Evolutionary conservation across 2,888 invertebrate genomes (phyloP).

Genomic region (Temnothorax ravouxi): DNA sequence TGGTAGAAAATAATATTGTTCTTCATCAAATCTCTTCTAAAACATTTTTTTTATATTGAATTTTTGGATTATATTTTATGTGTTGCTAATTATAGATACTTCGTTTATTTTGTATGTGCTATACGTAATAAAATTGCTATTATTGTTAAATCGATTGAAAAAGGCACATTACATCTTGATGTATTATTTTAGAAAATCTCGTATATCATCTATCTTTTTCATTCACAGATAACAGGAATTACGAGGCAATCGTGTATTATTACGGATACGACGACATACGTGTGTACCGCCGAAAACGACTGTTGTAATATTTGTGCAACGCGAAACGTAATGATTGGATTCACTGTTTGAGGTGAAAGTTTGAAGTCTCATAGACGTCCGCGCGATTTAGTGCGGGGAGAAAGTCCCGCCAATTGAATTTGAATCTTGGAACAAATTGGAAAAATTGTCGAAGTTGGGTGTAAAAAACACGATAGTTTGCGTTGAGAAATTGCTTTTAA

Average conservation of each 20-base stretch:
- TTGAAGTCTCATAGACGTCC: slow-evolving; percentile 2
- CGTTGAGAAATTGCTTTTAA: neutral
- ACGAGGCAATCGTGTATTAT: neutral
- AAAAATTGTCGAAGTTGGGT: neutral
- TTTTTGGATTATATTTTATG: neutral
- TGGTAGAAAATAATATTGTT: neutral
- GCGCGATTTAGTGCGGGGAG: neutral
- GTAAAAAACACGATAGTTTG: neutral
- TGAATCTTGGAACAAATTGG: slow-evolving; percentile 21
- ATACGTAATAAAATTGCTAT: neutral
- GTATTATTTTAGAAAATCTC: neutral
- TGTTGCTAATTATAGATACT: neutral
- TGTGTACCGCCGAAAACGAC: neutral
- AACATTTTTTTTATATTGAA: neutral
- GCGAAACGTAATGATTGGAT: slow-evolving; percentile 27
- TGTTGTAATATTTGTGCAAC: slow-evolving; percentile 40
- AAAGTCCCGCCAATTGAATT: slow-evolving; percentile 33
- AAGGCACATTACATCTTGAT: neutral
- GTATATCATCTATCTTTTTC: neutral
- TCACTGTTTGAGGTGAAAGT: slow-evolving; percentile 63
- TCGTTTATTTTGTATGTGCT: neutral
- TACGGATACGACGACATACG: slow-evolving; percentile 19
- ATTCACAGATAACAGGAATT: neutral
- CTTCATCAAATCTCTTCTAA: neutral
- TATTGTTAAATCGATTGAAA: neutral